phyloP scores from a whole-genome alignment of 2,113 vertebrate species.

The Xiphophorus hellerii region DNA sequence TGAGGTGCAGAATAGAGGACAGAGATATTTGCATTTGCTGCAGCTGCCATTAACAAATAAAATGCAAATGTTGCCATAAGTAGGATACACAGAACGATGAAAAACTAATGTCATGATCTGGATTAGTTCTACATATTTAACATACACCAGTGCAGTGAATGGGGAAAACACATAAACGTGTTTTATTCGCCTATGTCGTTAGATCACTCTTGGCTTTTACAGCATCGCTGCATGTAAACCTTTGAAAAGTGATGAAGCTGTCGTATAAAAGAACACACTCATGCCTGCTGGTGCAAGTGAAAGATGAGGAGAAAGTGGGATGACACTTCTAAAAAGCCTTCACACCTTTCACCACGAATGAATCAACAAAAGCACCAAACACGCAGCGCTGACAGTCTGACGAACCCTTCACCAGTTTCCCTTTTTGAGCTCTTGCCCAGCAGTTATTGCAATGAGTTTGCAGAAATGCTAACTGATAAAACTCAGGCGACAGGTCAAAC shows the following conservation, averaged over 20 bases:
- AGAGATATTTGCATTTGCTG: background rate
- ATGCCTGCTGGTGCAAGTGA: background rate
- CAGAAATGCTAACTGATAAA: background rate
- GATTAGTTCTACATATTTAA: background rate
- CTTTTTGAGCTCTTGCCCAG: too few species aligned
- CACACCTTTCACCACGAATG: too few species aligned
- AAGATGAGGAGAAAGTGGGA: background rate
- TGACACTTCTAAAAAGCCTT: background rate
- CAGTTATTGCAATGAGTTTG: too few species aligned
- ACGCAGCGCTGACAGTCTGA: background rate
- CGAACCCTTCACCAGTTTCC: background rate
- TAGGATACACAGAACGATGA: too few species aligned
- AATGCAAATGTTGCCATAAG: background rate
- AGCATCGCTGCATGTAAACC: background rate
- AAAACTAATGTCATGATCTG: too few species aligned
- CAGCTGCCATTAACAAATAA: background rate
- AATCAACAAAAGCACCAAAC: too few species aligned
- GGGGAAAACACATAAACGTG: too few species aligned
- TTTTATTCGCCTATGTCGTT: too few species aligned
- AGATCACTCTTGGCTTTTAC: background rate
- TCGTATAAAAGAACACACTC: background rate
- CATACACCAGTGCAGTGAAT: too few species aligned
- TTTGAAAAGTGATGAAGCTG: background rate
- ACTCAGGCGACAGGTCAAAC: background rate
- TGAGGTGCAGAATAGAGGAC: background rate